Evolutionary conservation across 2,797 vertebrate species (phyloP).

Genomic region (Kryptolebias ocellatus): DNA sequence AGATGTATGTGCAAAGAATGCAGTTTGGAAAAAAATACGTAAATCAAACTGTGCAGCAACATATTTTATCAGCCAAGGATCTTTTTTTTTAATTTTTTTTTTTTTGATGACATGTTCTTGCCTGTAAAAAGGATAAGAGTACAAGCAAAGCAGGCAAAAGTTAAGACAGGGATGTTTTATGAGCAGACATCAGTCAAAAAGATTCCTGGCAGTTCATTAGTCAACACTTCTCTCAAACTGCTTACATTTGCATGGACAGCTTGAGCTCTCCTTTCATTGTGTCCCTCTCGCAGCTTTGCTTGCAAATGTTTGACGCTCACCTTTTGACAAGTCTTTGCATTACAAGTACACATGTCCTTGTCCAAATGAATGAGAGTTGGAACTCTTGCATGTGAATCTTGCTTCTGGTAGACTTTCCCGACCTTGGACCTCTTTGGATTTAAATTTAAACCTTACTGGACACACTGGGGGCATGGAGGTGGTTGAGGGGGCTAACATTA

Average conservation of each 20-base stretch:
- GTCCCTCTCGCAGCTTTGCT: conserved; percentile 33
- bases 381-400: conserved; percentile 42
- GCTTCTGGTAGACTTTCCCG: conserved; percentile 25
- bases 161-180: conserved; percentile 29
- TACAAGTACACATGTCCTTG: conserved; percentile 39
- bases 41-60: too few relatives aligned
- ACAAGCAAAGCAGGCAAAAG: conserved; percentile 26
- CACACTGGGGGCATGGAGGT: background rate
- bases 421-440: conserved; percentile 32
- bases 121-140: background rate
- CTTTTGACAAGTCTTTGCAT: conserved; percentile 53
- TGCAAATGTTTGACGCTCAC: conserved; percentile 55
- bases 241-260: conserved; percentile 64
- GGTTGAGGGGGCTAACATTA: conserved; percentile 26
- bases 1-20: background rate
- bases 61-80: too few relatives aligned
- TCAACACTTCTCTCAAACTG: conserved; percentile 46
- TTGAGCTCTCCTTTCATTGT: conserved; percentile 44
- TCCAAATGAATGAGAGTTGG: conserved; percentile 36
- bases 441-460: conserved; percentile 43
- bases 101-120: background rate
- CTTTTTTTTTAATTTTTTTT: conserved; percentile 32
- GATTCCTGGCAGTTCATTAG: conserved; percentile 70
- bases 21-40: too few relatives aligned
- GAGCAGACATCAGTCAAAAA: conserved; percentile 57